Evolutionary conservation across 2,888 invertebrate genomes (phyloP), one percentile per base, ranked within the genome.

Genomic region (Athalia cordata): DNA sequence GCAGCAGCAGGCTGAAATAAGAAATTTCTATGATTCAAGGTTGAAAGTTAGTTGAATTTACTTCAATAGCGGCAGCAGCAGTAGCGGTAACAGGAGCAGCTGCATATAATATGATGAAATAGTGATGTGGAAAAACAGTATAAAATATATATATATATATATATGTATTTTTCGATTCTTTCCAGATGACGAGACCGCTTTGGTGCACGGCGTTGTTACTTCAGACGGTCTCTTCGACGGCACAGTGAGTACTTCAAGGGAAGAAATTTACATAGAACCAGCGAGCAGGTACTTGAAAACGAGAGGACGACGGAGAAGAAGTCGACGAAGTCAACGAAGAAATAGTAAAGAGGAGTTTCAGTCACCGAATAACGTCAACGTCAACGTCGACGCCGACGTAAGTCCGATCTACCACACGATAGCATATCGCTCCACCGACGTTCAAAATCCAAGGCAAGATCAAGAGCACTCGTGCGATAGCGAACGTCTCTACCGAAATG

Each of bases 161-260:
- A 61, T n/a, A n/a, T 61, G 7, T 43, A 52, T 68, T 52, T 55
- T 29, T 5, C 68, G 29, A 68, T 80, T 83, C 78, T 74, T 93
- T 93, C 74, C 92, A 96, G 96, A 94, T 92, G 96, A 96, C 85
- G 95, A 96, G 82, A 92, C 92, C 67, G 94, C 97, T 13, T 92
- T 93, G 82, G 96, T 97, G 70, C 95, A 96, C 86, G 97, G 97
- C 66, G 92, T 97, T 83, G 93, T 98, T 84, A 96, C 97, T 80
- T 92, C 93, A 79, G 95, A 96, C 79, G 97, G 97, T 78, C 92
- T 96, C 78, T 96, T 98, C 90, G 97, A 98, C 89, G 97, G 97
- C 70, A 95, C 95, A 74, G 95, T 98, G 87, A 92, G 93, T 90
- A 95, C 96, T 68, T 91, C 92, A 78, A 91, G 93, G 52, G 95